Conservation (phyloP, 2,888 invertebrate species). For the Drosophila pseudotakahashii region DNA sequence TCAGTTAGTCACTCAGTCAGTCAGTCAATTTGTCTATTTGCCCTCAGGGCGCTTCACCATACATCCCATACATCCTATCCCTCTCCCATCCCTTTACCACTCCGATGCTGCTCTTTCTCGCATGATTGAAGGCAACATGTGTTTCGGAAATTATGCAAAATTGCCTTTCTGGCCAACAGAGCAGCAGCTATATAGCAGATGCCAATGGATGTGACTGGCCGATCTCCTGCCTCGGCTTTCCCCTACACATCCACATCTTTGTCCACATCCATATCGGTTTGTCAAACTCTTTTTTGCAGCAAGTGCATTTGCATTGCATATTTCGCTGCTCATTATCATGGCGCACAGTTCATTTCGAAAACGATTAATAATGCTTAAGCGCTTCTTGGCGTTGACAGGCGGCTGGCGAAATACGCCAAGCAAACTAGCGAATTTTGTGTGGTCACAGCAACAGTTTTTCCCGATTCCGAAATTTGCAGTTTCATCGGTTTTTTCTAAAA, state of each 20-base stretch:
- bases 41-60: conserved; percentile 59
- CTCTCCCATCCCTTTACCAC: conserved; percentile 13
- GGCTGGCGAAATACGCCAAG: conserved; percentile 50
- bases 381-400: conserved; percentile 75
- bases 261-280: conserved; percentile 24
- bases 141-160: conserved; percentile 81
- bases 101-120: conserved; percentile 51
- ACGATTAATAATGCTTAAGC: conserved; percentile 78
- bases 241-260: conserved; percentile 1
- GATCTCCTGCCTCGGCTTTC: conserved; percentile 2
- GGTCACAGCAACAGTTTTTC: conserved; percentile 1
- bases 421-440: conserved; percentile 19
- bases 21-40: conserved; percentile 78
- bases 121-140: conserved; percentile 82
- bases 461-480: neutral
- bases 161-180: conserved; percentile 61
- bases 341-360: conserved; percentile 74
- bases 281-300: conserved; percentile 37
- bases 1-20: conserved; percentile 67
- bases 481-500: neutral
- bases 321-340: conserved; percentile 76
- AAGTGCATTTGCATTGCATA: conserved; percentile 60
- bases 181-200: conserved; percentile 25
- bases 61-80: conserved; percentile 8
- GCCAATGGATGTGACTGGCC: conserved; percentile 38